Conservation (phyloP, 1,140 invertebrate genomes). For the Ostrea denselamellosa region DNA sequence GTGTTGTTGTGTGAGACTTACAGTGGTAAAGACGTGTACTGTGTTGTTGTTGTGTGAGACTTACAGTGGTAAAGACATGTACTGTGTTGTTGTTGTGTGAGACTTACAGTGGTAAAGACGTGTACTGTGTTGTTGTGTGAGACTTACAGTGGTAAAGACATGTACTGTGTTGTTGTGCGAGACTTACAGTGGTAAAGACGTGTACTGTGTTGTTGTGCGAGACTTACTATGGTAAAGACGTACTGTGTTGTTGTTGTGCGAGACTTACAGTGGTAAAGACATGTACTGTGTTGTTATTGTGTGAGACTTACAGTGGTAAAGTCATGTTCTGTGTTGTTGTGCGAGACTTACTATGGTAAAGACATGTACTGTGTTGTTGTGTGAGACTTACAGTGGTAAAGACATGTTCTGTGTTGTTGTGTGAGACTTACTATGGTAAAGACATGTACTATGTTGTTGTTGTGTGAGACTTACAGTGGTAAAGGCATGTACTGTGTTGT, state of each 20-base stretch:
- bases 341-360: conserved; percentile 78
- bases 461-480: conserved; percentile 74
- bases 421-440: conserved; percentile 78
- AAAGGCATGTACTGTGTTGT: conserved; percentile 79
- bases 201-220: conserved; percentile 77
- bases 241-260: conserved; percentile 74
- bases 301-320: conserved; percentile 78
- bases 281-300: conserved; percentile 76
- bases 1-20: conserved; percentile 74
- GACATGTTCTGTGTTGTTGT: conserved; percentile 77
- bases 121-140: conserved; percentile 77
- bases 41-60: conserved; percentile 71
- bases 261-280: conserved; percentile 78
- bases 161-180: conserved; percentile 77
- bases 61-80: conserved; percentile 79
- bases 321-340: conserved; percentile 77
- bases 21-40: conserved; percentile 79
- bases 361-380: conserved; percentile 77
- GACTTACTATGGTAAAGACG: conserved; percentile 78
- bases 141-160: conserved; percentile 78
- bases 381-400: conserved; percentile 78
- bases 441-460: conserved; percentile 77
- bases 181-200: conserved; percentile 78
- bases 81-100: conserved; percentile 75
- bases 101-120: conserved; percentile 78